phyloP scores from a whole-genome alignment of 2,113 vertebrate genomes.

The Salvator merianae region DNA sequence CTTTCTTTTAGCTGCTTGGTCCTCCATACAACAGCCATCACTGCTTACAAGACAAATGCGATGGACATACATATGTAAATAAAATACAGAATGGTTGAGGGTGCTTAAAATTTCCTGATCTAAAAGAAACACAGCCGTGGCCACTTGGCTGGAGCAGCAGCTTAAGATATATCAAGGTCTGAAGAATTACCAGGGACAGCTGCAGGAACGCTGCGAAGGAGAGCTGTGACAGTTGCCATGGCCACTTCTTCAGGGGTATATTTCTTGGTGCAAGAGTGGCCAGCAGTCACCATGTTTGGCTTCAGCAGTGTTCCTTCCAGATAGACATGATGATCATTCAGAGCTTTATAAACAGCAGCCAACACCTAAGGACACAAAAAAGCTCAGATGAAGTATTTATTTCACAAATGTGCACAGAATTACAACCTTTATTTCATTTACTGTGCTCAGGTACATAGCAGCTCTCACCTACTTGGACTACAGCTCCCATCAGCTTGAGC shows the following conservation, averaged over 20 bases:
- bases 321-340: slow-evolving; percentile 94
- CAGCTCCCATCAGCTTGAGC: no score
- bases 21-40: no score
- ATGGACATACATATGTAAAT: not conserved
- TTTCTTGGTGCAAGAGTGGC: slow-evolving; percentile 89
- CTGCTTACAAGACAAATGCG: not conserved
- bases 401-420: not conserved
- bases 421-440: no score
- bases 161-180: not conserved
- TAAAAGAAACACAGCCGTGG: not conserved
- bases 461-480: no score
- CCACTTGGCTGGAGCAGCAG: not conserved
- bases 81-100: not conserved
- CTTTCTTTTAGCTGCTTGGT: no score
- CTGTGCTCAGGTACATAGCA: no score
- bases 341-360: slow-evolving; percentile 92
- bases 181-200: slow-evolving; percentile 86
- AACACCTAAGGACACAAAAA: slow-evolving; percentile 80
- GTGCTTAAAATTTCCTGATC: not conserved
- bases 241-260: slow-evolving; percentile 90
- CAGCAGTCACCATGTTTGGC: slow-evolving; percentile 95
- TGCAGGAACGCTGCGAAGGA: slow-evolving; percentile 90
- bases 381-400: not conserved
- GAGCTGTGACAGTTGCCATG: slow-evolving; percentile 90
- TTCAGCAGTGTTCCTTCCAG: slow-evolving; percentile 95